Conservation (phyloP, 2,797 vertebrate genomes). For the Notamacropus eugenii region DNA sequence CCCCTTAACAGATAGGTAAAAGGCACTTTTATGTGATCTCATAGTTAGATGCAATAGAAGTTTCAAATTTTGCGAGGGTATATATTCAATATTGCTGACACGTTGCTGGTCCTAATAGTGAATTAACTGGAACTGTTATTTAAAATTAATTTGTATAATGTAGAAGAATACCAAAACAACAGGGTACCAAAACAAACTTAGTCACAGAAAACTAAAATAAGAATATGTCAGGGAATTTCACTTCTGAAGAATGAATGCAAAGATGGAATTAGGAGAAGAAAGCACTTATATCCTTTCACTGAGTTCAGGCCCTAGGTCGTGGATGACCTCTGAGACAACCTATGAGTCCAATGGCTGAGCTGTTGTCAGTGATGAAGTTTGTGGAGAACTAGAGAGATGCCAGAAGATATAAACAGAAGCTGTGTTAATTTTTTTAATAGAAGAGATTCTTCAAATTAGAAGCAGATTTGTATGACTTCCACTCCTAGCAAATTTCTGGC, state of each 20-base stretch:
- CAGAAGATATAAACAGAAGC: background rate
- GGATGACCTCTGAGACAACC: background rate
- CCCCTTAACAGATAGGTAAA: slow-evolving; percentile 87
- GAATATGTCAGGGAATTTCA: slow-evolving; percentile 51
- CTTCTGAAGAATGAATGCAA: slow-evolving; percentile 21
- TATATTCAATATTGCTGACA: background rate
- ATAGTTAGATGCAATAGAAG: slow-evolving; percentile 34
- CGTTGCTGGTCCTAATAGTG: background rate
- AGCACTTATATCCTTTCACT: background rate
- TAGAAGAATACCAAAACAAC: slow-evolving; percentile 40
- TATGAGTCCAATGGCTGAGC: background rate
- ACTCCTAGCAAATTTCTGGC: background rate
- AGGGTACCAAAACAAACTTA: background rate
- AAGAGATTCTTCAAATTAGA: background rate
- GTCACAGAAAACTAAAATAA: background rate
- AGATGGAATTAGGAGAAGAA: background rate
- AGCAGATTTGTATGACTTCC: background rate
- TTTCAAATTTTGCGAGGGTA: slow-evolving; percentile 38
- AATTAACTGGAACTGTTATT: slow-evolving; percentile 29
- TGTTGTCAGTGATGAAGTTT: background rate
- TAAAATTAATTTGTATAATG: slow-evolving; percentile 47
- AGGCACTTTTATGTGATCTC: slow-evolving; percentile 12
- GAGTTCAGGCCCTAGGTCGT: background rate
- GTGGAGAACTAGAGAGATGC: background rate
- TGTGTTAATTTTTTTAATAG: background rate